Evolutionary conservation across 2,113 vertebrate genomes (phyloP).

Genomic region (Morone chrysops): DNA sequence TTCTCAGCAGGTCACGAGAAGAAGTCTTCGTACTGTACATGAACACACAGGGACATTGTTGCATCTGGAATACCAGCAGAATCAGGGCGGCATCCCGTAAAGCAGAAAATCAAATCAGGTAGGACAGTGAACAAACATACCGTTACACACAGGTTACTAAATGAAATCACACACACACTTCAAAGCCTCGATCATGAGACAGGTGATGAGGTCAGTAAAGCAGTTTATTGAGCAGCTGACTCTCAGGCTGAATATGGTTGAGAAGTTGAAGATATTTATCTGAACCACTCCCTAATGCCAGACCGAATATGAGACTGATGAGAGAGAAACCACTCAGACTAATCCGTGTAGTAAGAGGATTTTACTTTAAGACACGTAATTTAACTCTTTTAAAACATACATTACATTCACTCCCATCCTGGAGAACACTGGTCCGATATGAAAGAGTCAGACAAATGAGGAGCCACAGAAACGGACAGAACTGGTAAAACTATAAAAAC

Average conservation of each 20-base stretch:
- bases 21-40: neutral
- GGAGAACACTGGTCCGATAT: no score
- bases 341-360: neutral
- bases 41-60: constrained; percentile 20
- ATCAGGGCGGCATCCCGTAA: neutral
- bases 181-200: constrained; percentile 39
- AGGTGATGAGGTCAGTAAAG: constrained; percentile 27
- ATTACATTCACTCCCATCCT: no score
- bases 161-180: constrained; percentile 35
- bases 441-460: no score
- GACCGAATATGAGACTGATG: neutral
- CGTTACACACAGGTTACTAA: constrained; percentile 19
- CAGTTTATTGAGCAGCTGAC: constrained; percentile 23
- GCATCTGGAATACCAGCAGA: constrained; percentile 3
- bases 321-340: neutral
- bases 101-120: constrained; percentile 52
- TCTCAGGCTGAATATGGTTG: neutral
- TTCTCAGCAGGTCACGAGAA: constrained; percentile 8
- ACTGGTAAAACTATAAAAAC: neutral
- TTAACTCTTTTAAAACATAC: neutral
- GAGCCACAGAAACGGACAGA: no score
- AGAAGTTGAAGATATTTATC: constrained; percentile 8
- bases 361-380: neutral
- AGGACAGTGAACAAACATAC: neutral
- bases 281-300: neutral